A percentile compares a stretch with the other conserved stretches of the same genome.
These are phyloP conservation scores for Belonocnema kinseyi DNA, from an alignment of 1,140 invertebrate species.

Conservation along the genomic window DNA sequence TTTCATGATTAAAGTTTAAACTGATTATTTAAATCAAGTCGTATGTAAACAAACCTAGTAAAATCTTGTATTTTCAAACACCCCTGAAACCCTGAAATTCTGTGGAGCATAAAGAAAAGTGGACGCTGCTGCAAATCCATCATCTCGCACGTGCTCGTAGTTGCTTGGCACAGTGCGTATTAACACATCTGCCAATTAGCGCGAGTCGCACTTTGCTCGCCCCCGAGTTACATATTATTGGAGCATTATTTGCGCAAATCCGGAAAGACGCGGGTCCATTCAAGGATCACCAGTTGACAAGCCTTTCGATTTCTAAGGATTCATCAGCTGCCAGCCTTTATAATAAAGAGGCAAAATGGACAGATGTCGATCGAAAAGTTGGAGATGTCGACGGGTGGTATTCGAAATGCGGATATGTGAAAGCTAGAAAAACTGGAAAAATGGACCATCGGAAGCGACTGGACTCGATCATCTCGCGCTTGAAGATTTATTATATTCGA, in stretches of 20 bases:
- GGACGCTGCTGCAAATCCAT: background rate
- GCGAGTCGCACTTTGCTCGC: slow-evolving; percentile 24
- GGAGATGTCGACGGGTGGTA: slow-evolving; percentile 14
- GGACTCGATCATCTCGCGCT: no score
- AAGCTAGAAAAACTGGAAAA: background rate
- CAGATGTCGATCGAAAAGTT: slow-evolving; percentile 44
- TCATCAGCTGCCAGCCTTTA: slow-evolving; percentile 39
- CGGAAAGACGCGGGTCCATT: slow-evolving; percentile 44
- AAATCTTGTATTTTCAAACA: no score
- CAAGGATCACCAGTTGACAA: slow-evolving; percentile 33
- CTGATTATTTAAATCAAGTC: no score
- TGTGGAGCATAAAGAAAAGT: background rate
- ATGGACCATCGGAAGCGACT: slow-evolving; percentile 4
- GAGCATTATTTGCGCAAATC: slow-evolving; percentile 42
- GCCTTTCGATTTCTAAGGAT: slow-evolving; percentile 38
- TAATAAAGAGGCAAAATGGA: slow-evolving; percentile 39
- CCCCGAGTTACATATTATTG: slow-evolving; percentile 22
- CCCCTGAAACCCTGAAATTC: no score
- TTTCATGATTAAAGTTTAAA: no score
- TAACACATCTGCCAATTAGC: slow-evolving; percentile 31
- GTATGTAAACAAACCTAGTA: no score
- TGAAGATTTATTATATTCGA: background rate
- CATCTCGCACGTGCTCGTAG: background rate
- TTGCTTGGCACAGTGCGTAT: slow-evolving; percentile 20
- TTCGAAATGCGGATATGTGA: background rate